Conservation (phyloP, 1,140 invertebrate genomes). For the Bombyx mori region ASM3026992v2 NC_085120.1:1451501-1452000, state of each 20-base stretch:
- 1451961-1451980: constrained; percentile 83
- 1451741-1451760: constrained; percentile 81
- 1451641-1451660: constrained; percentile 81
- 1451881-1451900: constrained; percentile 81
- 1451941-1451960: constrained; percentile 74
- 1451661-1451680: constrained; percentile 75
- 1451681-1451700: constrained; percentile 82
- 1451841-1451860: constrained; percentile 77
- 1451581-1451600: constrained; percentile 81
- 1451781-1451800: constrained; percentile 81
- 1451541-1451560: constrained; percentile 78
- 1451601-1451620: constrained; percentile 83
- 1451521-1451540: constrained; percentile 80
- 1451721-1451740: constrained; percentile 74
- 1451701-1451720: constrained; percentile 74
- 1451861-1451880: constrained; percentile 80
- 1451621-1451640: constrained; percentile 76
- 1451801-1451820: constrained; percentile 81
- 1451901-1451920: constrained; percentile 85
- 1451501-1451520: constrained; percentile 79
- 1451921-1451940: constrained; percentile 67
- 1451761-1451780: constrained; percentile 94
- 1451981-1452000: constrained; percentile 81
- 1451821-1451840: constrained; percentile 79
- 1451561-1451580: constrained; percentile 84